Evolutionary conservation across 1,140 invertebrate species (phyloP).

Genomic region (Aphelenchoides fujianensis): DNA sequence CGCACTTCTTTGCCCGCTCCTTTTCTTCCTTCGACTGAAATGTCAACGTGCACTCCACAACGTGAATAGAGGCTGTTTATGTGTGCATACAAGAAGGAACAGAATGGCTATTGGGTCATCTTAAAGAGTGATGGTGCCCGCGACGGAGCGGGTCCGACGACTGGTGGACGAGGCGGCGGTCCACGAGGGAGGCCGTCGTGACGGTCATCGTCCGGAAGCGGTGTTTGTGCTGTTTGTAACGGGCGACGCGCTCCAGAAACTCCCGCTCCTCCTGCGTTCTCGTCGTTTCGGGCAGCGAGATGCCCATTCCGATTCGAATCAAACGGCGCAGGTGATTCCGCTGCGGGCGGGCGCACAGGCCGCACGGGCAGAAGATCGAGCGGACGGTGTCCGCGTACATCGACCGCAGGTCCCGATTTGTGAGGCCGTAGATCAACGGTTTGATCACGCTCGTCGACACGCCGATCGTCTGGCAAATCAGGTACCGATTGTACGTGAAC

Average conservation of each 20-base stretch:
- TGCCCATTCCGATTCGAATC: not conserved
- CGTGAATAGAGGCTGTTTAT: too few species aligned
- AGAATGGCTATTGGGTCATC: too few species aligned
- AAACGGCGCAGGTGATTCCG: not conserved
- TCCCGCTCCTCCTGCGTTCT: not conserved
- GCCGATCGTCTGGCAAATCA: conserved; percentile 6
- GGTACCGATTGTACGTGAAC: conserved; percentile 5
- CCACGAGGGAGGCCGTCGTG: not conserved
- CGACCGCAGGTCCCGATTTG: not conserved
- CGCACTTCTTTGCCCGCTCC: too few species aligned
- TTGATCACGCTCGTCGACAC: conserved; percentile 11
- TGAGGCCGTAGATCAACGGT: conserved; percentile 9
- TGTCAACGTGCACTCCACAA: too few species aligned
- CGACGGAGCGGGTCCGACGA: not conserved
- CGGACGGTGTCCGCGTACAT: conserved; percentile 4
- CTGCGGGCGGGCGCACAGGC: conserved; percentile 3
- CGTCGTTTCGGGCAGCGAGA: not conserved
- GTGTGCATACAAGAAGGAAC: too few species aligned
- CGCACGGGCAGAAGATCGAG: conserved; percentile 4
- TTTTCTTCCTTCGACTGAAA: too few species aligned
- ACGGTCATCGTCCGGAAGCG: not conserved
- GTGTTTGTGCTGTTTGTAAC: not conserved
- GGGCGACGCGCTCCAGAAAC: not conserved
- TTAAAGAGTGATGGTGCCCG: not conserved
- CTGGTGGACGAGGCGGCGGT: not conserved